phyloP scores from a whole-genome alignment of 2,113 vertebrate species.

The Oncorhynchus keta region DNA sequence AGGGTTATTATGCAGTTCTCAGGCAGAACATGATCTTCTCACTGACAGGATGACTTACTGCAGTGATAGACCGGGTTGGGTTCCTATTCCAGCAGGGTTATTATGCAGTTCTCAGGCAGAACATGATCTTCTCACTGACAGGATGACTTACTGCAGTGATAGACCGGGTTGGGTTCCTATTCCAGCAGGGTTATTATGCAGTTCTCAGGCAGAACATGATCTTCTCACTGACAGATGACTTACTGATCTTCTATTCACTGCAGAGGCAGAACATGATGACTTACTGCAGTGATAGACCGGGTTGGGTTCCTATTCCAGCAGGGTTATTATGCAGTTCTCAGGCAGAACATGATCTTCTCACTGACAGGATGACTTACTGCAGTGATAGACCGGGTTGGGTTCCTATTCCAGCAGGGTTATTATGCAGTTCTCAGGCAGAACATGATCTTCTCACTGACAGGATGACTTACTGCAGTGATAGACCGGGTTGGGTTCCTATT shows the following conservation, averaged over 20 bases:
- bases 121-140: too few relatives aligned
- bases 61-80: too few relatives aligned
- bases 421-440: not conserved
- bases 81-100: too few relatives aligned
- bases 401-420: not conserved
- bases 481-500: not conserved
- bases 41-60: too few relatives aligned
- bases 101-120: too few relatives aligned
- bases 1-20: not conserved
- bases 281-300: not conserved
- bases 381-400: not conserved
- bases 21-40: not conserved
- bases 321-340: not conserved
- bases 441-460: not conserved
- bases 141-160: too few relatives aligned
- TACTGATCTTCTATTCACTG: too few relatives aligned
- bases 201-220: too few relatives aligned
- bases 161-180: too few relatives aligned
- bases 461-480: not conserved
- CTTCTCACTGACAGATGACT: too few relatives aligned
- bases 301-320: not conserved
- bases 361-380: not conserved
- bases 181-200: too few relatives aligned
- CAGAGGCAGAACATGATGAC: too few relatives aligned
- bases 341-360: conserved; percentile 8